Evolutionary conservation across 2,797 vertebrate species (phyloP).

Genomic region (Emydoidea blandingii): DNA sequence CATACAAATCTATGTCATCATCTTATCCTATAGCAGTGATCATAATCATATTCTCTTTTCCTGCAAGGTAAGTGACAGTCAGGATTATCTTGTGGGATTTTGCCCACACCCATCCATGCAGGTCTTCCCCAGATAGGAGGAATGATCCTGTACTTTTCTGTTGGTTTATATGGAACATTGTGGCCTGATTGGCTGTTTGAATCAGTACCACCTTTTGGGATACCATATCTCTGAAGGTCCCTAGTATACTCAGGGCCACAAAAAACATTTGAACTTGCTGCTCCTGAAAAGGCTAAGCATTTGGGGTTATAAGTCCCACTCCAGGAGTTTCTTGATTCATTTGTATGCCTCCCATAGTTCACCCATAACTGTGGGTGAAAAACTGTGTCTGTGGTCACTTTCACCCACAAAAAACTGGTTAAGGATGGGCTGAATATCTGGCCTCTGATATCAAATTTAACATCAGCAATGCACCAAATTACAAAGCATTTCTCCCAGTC

Average conservation of each 20-base stretch:
- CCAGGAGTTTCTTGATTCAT: too few species aligned
- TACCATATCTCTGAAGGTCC: background rate
- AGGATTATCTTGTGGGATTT: background rate
- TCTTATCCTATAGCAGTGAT: background rate
- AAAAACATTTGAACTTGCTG: background rate
- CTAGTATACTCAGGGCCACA: background rate
- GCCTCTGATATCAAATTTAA: conserved; percentile 6
- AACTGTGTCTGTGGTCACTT: background rate
- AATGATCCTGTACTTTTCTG: background rate
- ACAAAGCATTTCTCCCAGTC: background rate
- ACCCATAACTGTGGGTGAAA: background rate
- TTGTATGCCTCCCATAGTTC: too few species aligned
- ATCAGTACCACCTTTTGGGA: background rate
- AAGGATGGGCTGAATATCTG: conserved; percentile 10
- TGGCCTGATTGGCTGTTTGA: background rate
- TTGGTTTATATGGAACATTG: background rate
- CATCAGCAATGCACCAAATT: background rate
- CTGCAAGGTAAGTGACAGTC: too few species aligned
- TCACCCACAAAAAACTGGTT: background rate
- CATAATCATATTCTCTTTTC: too few species aligned
- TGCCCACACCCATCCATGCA: background rate
- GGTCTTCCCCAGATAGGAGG: background rate
- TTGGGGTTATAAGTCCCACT: too few species aligned
- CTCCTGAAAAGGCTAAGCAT: too few species aligned
- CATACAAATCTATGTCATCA: background rate